phyloP scores from a whole-genome alignment of 2,797 vertebrate species.

The Sebastes minor region DNA sequence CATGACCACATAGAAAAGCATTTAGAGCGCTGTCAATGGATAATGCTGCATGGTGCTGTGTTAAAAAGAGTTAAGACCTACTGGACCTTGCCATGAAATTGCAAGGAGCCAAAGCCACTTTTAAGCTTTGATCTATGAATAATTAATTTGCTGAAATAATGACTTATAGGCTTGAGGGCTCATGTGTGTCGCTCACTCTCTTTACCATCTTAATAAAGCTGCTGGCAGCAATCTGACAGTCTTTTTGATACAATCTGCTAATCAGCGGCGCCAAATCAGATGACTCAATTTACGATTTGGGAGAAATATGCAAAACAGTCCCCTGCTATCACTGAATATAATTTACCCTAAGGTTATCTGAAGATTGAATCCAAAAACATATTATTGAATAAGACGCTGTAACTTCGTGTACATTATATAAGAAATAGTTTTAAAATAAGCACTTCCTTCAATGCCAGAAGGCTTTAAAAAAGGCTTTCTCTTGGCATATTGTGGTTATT shows the following conservation, averaged over 20 bases:
- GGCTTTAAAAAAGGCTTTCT: neutral
- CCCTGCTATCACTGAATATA: neutral
- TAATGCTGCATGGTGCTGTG: neutral
- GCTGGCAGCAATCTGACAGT: constrained; percentile 13
- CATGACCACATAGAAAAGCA: neutral
- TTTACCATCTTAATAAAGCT: constrained; percentile 39
- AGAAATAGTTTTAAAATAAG: neutral
- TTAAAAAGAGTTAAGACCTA: constrained; percentile 28
- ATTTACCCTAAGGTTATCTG: neutral
- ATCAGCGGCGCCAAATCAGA: constrained; percentile 20
- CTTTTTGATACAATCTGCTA: constrained; percentile 29
- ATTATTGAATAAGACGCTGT: neutral
- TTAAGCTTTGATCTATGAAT: constrained; percentile 60
- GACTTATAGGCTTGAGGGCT: constrained; percentile 43
- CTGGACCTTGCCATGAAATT: constrained; percentile 42
- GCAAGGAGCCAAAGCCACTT: constrained; percentile 33
- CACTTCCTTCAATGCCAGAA: neutral
- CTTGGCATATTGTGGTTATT: neutral
- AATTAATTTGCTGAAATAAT: constrained; percentile 61
- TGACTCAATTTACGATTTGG: constrained; percentile 12
- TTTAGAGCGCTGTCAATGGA: neutral
- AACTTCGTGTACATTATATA: neutral
- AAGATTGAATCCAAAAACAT: neutral
- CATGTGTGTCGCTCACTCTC: constrained; percentile 27
- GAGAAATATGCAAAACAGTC: constrained; percentile 7